phyloP scores from a whole-genome alignment of 1,140 invertebrate species.

The Colletes latitarsis region DNA sequence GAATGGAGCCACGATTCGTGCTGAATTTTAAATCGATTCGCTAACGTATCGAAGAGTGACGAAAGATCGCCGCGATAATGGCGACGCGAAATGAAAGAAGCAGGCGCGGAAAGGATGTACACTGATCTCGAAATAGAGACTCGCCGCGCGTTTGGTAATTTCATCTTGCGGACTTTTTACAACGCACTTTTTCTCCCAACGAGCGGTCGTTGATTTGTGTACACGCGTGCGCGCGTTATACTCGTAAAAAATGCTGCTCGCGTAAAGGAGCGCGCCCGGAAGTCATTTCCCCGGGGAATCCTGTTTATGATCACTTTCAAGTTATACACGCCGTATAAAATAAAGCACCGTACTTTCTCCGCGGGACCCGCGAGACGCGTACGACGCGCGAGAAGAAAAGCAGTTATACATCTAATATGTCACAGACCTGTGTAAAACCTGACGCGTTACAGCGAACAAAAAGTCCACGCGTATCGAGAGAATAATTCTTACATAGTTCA shows the following conservation, averaged over 20 bases:
- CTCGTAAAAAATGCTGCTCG: conserved; percentile 52
- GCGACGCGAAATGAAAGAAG: background rate
- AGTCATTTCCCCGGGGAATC: conserved; percentile 65
- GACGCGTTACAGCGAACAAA: no score
- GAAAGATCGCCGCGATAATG: conserved; percentile 48
- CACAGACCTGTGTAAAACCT: background rate
- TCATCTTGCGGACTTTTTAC: conserved; percentile 36
- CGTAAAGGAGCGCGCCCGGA: conserved; percentile 34
- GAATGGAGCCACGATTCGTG: conserved; percentile 56
- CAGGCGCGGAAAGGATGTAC: background rate
- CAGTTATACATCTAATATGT: conserved; percentile 2
- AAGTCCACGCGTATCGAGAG: no score
- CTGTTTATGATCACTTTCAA: conserved; percentile 65
- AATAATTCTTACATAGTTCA: no score
- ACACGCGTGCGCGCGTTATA: conserved; percentile 19
- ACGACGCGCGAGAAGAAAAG: conserved; percentile 36
- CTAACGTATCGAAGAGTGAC: conserved; percentile 27
- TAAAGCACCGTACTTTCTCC: conserved; percentile 39
- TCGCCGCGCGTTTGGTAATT: conserved; percentile 44
- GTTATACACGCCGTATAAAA: conserved; percentile 62
- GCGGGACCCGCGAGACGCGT: conserved; percentile 34
- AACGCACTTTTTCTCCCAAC: conserved; percentile 33
- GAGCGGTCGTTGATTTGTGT: conserved; percentile 20
- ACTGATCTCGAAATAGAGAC: conserved; percentile 13
- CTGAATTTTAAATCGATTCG: conserved; percentile 62